Evolutionary conservation across 2,113 vertebrate genomes (phyloP), one percentile per base, ranked within the genome.

Genomic region (Oenanthe melanoleuca): DNA sequence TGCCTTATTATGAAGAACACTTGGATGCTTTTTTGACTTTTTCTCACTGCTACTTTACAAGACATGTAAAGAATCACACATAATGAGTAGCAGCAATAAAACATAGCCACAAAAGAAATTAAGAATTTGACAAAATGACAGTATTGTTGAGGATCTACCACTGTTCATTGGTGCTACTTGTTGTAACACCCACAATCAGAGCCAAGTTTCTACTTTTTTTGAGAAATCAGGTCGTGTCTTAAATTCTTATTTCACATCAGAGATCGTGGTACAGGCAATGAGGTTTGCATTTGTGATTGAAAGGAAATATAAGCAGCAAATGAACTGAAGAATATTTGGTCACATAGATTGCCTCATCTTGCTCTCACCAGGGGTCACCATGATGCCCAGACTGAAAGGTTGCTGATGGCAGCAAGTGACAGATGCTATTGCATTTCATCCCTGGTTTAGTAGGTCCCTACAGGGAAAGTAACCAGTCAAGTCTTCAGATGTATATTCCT

Each of bases 171-270:
- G 4, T 57, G 28, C 7, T 63, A 14, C 2, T 1, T 72, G 26
- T 50, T 2, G 1, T 53, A 89, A 57, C 4, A 79, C 8, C 5
- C 7, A 60, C 12, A 60, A 31, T 67, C 38, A 94, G 21, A 69
- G 5, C 13, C 45, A 67, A 31, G 3, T 49, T 80, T 53, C 25
- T 14, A 47, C 21, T 33, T n/a, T 44, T 50, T 75, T 61, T n/a
- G 19, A 44, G 11, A 73, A 81, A 47, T 73, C 42, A 71, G 12
- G 23, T n/a, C 5, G 1, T 2, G 1, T 49, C 1, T 0, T 45
- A 69, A 67, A 57, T 59, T 88, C 9, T 20, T 16, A 14, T 61
- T 93, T 77, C 53, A n/a, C 22, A 31, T 37, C 14, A 56, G n/a
- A 37, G 14, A 34, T 79, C 12, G 22, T 8, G 5, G 15, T 42